These are phyloP conservation scores for Allygus modestus DNA, from an alignment of 2,888 invertebrate species.

Conservation along the genomic window DNA sequence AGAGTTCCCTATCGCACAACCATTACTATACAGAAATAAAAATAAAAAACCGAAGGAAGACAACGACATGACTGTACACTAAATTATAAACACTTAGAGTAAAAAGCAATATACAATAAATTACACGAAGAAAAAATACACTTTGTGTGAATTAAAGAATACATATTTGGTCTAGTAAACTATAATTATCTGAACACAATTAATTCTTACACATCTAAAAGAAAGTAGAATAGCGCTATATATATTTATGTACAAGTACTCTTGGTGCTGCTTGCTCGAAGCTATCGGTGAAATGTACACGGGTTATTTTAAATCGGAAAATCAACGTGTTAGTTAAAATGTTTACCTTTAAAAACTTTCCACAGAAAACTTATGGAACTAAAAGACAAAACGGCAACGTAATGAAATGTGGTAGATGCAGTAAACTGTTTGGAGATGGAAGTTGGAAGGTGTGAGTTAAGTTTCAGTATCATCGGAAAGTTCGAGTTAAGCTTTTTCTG, in stretches of 20 bases:
- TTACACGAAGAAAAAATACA: slow-evolving; percentile 20
- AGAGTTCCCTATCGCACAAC: slow-evolving; percentile 29
- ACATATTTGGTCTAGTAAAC: slow-evolving; percentile 45
- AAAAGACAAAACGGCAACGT: too few species aligned
- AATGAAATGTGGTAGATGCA: too few species aligned
- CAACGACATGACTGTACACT: slow-evolving; percentile 40
- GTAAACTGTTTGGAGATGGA: too few species aligned
- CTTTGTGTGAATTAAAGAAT: slow-evolving; percentile 1
- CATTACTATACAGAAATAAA: slow-evolving; percentile 20
- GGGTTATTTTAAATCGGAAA: not conserved
- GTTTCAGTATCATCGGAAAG: not conserved
- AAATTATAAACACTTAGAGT: slow-evolving; percentile 25
- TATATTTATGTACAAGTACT: slow-evolving; percentile 49
- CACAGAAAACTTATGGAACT: too few species aligned
- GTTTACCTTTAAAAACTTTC: not conserved
- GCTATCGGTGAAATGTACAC: not conserved
- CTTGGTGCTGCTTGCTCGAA: not conserved
- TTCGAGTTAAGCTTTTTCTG: not conserved
- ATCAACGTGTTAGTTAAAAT: not conserved
- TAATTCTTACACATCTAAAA: slow-evolving; percentile 42
- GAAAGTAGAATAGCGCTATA: slow-evolving; percentile 27
- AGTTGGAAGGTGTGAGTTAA: not conserved
- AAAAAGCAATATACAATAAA: slow-evolving; percentile 44
- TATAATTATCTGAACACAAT: slow-evolving; percentile 55
- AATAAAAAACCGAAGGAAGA: not conserved